Base-by-base conservation (phyloP, 2,113 vertebrate species). In the Gavialis gangeticus region DNA sequence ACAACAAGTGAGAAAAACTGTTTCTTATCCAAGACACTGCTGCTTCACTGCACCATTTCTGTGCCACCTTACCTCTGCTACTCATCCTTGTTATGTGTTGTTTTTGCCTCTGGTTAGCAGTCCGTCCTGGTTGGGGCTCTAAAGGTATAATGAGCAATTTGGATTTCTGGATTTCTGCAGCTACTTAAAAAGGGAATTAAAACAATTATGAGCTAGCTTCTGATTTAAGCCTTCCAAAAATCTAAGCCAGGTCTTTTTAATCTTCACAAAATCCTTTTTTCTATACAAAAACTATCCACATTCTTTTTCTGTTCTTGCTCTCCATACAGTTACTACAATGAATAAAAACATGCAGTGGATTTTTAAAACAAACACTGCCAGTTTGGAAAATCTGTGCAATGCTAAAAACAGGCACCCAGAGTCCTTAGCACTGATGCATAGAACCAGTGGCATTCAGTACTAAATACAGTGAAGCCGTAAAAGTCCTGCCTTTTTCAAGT, bases 101-200 rank as follows among this genome's bases (percentile, higher is more conserved):
- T 87, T 95, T 79, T 95, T 94, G 95, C 95, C 89, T 97, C 56
- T 84, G 82, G 89, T 94, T 73, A 88, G 90, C 77, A 89, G 85
- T 94, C 86, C 93, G 78, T 84, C 67, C 88, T 96, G 75, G 64
- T 87, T 80, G 81, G 69, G 86, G 63, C 92, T 97, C 96, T 95
- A 97, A 98, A 96, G 89, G 89, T 88, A 80, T 95, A 96, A 94
- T 89, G 96, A 97, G 84, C 79, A 94, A 93, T 97, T 96, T 96
- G 85, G 19, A 82, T 93, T 97, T 97, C 96, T 96, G 96, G 84
- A 94, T 96, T 98, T 97, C 90, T 94, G 89, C 92, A 95, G 96
- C 85, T 95, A 88, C 92, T 97, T 91, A 34, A 94, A 94, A 95
- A 86, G 56, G 82, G 56, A 84, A 79, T 77, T 79, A 54, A 93